Conservation (phyloP, 2,113 vertebrate genomes). For the Chauna torquata region DNA sequence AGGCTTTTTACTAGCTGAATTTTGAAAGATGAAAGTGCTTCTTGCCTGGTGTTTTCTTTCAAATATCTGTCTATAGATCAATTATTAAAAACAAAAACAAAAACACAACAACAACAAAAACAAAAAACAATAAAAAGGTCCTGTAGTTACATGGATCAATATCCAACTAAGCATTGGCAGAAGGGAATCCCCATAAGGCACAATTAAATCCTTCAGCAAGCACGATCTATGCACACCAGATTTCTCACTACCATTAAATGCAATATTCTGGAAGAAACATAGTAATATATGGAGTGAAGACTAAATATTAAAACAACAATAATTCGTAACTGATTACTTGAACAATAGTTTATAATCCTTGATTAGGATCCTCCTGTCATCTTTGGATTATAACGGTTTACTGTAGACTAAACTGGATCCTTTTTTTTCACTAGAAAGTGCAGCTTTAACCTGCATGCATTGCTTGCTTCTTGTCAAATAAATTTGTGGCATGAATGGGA, state of each 20-base stretch:
- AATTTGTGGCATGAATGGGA: neutral
- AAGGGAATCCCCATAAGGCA: constrained; percentile 44
- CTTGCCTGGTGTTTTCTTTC: neutral
- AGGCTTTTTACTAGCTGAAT: neutral
- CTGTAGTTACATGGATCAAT: neutral
- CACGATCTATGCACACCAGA: neutral
- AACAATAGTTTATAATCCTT: neutral
- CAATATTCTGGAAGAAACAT: neutral
- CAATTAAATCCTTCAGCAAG: constrained; percentile 33
- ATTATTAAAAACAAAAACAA: neutral
- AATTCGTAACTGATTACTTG: neutral
- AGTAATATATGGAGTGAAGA: neutral
- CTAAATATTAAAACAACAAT: neutral
- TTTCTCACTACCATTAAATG: neutral
- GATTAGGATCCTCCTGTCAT: neutral
- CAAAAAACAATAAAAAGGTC: neutral
- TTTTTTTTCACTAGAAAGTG: neutral
- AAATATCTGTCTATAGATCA: neutral
- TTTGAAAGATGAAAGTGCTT: neutral
- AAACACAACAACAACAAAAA: neutral
- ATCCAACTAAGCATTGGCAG: neutral
- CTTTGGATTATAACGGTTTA: neutral
- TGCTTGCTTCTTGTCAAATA: accelerated
- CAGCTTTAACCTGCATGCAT: accelerated
- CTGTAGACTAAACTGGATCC: neutral